Evolutionary conservation across 2,888 invertebrate genomes (phyloP).

Genomic region (Halictus quadricinctus): DNA sequence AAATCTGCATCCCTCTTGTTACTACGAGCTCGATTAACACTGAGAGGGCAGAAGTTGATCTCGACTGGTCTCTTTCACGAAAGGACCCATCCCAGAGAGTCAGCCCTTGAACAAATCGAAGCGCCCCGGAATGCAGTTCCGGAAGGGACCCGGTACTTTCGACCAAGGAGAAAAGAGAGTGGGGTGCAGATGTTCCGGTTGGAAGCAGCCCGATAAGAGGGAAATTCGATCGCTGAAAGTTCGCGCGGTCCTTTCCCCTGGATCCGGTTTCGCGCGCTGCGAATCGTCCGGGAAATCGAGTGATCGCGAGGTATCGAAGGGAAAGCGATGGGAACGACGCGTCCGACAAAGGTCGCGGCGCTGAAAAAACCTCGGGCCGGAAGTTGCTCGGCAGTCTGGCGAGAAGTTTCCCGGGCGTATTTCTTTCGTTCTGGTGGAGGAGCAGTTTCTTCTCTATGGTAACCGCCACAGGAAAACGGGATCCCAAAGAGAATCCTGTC

Average conservation of each 20-base stretch:
- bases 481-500: neutral
- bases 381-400: neutral
- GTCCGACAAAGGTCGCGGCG: neutral
- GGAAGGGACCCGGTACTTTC: neutral
- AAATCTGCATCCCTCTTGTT: no score
- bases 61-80: neutral
- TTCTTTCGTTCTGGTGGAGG: neutral
- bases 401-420: neutral
- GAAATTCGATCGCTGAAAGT: neutral
- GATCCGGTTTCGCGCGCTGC: neutral
- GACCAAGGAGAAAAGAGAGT: neutral
- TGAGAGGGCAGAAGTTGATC: neutral
- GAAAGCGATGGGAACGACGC: neutral
- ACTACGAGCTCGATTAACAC: no score
- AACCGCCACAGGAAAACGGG: neutral
- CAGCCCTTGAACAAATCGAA: neutral
- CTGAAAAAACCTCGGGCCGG: neutral
- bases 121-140: neutral
- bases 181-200: neutral
- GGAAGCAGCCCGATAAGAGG: neutral
- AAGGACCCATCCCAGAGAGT: neutral
- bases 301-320: neutral
- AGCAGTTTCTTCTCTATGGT: neutral
- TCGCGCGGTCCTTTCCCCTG: neutral
- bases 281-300: conserved; percentile 3